Evolutionary conservation across 2,888 invertebrate species (phyloP).

Genomic region (Crossocerus cetratus): DNA sequence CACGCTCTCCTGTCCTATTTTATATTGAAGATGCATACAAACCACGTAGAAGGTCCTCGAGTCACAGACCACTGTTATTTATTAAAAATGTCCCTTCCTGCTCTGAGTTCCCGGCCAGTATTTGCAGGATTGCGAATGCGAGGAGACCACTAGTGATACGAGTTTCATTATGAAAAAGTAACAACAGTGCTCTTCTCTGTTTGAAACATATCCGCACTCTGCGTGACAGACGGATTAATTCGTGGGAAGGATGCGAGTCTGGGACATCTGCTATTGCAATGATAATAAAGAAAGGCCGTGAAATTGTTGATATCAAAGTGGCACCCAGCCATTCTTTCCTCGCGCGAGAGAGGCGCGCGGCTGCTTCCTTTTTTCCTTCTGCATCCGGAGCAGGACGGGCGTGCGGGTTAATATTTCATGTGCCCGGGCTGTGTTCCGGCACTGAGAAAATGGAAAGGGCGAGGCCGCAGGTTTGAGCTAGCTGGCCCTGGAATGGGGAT

Average conservation of each 20-base stretch:
- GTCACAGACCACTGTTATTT: neutral
- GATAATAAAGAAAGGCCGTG: slow-evolving; percentile 17
- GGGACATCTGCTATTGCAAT: slow-evolving; percentile 17
- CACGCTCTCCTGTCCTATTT: neutral
- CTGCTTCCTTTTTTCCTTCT: slow-evolving; percentile 39
- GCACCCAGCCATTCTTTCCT: slow-evolving; percentile 31
- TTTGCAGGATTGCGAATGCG: too few species aligned
- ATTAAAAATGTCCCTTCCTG: neutral
- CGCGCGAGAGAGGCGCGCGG: neutral
- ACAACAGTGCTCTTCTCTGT: too few species aligned
- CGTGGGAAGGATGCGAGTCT: neutral
- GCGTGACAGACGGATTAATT: too few species aligned
- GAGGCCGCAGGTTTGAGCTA: slow-evolving; percentile 48
- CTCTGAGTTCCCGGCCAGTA: neutral
- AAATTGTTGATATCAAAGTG: slow-evolving; percentile 42
- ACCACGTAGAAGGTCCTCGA: neutral
- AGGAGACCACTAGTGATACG: too few species aligned
- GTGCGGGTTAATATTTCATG: slow-evolving; percentile 73
- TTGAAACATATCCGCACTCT: too few species aligned
- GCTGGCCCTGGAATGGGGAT: slow-evolving; percentile 45
- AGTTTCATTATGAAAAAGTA: too few species aligned
- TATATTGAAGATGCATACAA: neutral
- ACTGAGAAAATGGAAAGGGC: slow-evolving; percentile 72
- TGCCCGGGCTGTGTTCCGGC: slow-evolving; percentile 70
- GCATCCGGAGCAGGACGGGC: slow-evolving; percentile 62